These are phyloP conservation scores for Halcyon chelicuti DNA, from an alignment of 2,797 vertebrate species.

Conservation along the genomic window DNA sequence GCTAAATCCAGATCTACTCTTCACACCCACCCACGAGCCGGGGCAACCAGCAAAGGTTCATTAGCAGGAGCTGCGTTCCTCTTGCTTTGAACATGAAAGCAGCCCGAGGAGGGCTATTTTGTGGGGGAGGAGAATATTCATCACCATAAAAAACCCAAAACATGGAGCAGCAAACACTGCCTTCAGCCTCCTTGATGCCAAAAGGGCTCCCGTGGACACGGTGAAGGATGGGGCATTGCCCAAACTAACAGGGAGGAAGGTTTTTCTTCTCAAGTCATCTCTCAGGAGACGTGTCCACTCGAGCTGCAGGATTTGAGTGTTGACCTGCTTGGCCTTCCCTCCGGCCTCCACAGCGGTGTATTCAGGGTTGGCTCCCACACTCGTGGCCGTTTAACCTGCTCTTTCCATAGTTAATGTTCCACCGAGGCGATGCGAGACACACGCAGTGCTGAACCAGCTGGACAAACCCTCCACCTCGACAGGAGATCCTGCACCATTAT, in stretches of 20 bases:
- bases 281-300: neutral
- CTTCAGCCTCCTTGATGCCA: neutral
- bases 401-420: neutral
- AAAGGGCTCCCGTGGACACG: neutral
- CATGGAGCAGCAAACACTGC: neutral
- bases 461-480: neutral
- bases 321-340: neutral
- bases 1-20: conserved; percentile 35
- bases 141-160: neutral
- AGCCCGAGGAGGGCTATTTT: neutral
- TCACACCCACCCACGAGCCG: neutral
- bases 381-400: neutral
- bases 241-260: neutral
- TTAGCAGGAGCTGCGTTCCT: neutral
- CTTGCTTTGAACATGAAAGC: conserved; percentile 21
- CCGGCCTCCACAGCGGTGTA: fast-evolving
- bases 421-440: neutral
- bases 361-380: neutral
- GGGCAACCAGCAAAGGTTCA: neutral
- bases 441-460: neutral
- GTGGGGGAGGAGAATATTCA: conserved; percentile 2
- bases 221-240: neutral
- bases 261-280: neutral
- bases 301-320: fast-evolving
- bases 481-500: fast-evolving